Conservation (phyloP, 1,140 invertebrate species). For the Acromyrmex charruanus region DNA sequence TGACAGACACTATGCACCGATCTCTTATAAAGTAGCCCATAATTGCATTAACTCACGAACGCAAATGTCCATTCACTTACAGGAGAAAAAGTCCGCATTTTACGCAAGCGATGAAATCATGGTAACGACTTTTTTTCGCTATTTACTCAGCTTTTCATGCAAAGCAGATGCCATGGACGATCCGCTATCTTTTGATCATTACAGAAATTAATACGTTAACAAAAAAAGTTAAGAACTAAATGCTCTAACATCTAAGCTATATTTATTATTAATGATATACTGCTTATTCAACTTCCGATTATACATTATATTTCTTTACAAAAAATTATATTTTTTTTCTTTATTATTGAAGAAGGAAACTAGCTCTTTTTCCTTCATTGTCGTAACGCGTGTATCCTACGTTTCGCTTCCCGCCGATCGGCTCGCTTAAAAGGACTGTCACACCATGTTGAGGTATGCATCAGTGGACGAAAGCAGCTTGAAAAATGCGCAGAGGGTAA, state of each 20-base stretch:
- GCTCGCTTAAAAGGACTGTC: conserved; percentile 56
- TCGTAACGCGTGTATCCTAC: not conserved
- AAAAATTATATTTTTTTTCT: not conserved
- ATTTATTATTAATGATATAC: not conserved
- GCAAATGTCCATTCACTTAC: conserved; percentile 3
- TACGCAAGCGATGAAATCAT: conserved; percentile 69
- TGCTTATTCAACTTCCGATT: not conserved
- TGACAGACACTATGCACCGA: conserved; percentile 47
- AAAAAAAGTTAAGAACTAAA: not conserved
- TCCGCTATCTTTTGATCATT: conserved; percentile 8
- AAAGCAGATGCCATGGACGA: not conserved
- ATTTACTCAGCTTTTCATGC: conserved; percentile 10
- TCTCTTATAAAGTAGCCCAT: conserved; percentile 63
- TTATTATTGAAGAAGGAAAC: not conserved
- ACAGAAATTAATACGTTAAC: not conserved
- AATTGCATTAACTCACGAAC: conserved; percentile 59
- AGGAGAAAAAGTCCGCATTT: not conserved
- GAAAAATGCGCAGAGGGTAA: conserved; percentile 47
- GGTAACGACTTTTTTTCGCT: conserved; percentile 43
- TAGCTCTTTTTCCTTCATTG: not conserved
- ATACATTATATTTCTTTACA: too few relatives aligned
- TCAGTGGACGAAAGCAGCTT: conserved; percentile 77
- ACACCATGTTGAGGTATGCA: conserved; percentile 76
- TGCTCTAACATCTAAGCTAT: not conserved
- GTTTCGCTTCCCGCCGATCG: conserved; percentile 1